Conservation (phyloP, 2,797 vertebrate species). For the Anguilla marmorata region DNA sequence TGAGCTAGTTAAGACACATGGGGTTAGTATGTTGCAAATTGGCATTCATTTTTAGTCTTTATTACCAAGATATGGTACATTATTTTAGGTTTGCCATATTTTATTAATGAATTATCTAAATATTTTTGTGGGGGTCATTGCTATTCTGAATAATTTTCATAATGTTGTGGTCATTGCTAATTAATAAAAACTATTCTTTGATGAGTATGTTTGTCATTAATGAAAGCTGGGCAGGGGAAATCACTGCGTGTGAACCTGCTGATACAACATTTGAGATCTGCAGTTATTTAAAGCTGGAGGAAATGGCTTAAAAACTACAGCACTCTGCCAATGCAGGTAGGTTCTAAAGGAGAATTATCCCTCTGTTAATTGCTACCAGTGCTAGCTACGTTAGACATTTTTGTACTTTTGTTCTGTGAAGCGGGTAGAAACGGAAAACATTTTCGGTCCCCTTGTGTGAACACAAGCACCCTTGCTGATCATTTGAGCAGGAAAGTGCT, state of each 20-base stretch:
- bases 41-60: not conserved
- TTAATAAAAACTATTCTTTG: not conserved
- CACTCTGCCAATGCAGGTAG: not conserved
- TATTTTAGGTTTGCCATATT: not conserved
- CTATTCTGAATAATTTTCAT: not conserved
- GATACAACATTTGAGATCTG: not conserved
- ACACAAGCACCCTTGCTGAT: not conserved
- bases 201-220: not conserved
- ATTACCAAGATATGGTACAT: not conserved
- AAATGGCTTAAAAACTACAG: not conserved
- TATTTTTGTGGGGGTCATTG: not conserved
- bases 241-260: not conserved
- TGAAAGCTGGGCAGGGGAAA: not conserved
- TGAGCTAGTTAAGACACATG: not conserved
- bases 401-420: not conserved
- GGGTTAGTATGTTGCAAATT: not conserved
- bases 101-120: not conserved
- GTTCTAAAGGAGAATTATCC: not conserved
- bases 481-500: not conserved
- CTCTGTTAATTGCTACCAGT: not conserved
- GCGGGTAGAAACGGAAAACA: not conserved
- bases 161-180: not conserved
- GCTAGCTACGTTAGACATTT: not conserved
- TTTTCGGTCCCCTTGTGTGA: not conserved
- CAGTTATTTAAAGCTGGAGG: not conserved